Base-by-base conservation (phyloP, 2,888 invertebrate genomes). In the Drosophila bunnanda region DNA sequence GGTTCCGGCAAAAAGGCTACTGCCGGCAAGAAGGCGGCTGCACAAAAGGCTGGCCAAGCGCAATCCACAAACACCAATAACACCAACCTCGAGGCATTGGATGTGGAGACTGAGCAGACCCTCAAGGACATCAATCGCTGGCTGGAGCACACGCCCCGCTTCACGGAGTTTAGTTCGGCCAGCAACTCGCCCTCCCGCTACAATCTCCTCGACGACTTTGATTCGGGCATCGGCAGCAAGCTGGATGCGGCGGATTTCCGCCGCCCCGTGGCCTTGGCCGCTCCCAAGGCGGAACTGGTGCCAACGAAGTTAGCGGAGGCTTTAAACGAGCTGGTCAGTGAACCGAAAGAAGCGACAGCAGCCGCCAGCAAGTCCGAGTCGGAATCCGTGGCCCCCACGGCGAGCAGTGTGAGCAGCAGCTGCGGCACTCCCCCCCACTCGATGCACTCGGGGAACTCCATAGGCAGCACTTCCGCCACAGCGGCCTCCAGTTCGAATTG, bases 51-150 rank as follows among this genome's bases (percentile, higher is more conserved):
- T 1, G 75, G 75, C 0, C 72, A 70, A 38, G 62, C 60, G 32
- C 64, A 62, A 13, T 55, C 78, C 4, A 85, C 94, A 86, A 43
- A 22, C 22, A 43, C 22, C 13, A 94, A 93, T 22, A 94, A 85
- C 12, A 94, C 91, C 1, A 92, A 92, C 54, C 93, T 95, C 80
- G 95, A 95, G 89, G 96, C 95, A 4, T 91, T 96, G 22, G 95
- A 95, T 84, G 93, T 95, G 72, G 95, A 95, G 12, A 95, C 96
- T 0, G 96, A 95, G 86, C 93, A 93, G 65, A 93, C 93, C 0
- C 62, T 96, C 0, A 96, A 97, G 94, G 97, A 97, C 90, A 97
- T 97, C 44, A 97, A 96, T 90, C 96, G 97, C 87, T 97, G 97
- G 97, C 92, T 97, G 69, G 97, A 97, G 87, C 97, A 97, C 82